Evolutionary conservation across 2,888 invertebrate genomes (phyloP).

Genomic region (Cerastis leucographa): DNA sequence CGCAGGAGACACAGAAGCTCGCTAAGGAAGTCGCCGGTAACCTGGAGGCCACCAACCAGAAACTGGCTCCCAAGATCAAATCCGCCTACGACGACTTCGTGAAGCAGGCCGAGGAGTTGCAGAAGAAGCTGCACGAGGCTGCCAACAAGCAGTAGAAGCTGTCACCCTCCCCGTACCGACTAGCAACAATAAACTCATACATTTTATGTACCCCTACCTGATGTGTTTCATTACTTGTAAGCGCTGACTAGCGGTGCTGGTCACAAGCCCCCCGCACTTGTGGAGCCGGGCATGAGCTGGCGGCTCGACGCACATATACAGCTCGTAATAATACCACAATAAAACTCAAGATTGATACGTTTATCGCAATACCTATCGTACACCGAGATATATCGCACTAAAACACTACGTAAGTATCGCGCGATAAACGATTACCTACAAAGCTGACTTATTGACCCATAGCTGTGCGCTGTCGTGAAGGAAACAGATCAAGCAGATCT

Average conservation of each 20-base stretch:
- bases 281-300: neutral
- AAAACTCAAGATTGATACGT: neutral
- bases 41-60: slow-evolving; percentile 82
- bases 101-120: slow-evolving; percentile 80
- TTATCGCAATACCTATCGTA: slow-evolving; percentile 3
- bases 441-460: neutral
- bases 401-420: neutral
- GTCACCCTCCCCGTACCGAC: slow-evolving; percentile 16
- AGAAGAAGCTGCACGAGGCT: slow-evolving; percentile 85
- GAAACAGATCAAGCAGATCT: neutral
- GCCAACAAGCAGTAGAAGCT: slow-evolving; percentile 82
- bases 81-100: slow-evolving; percentile 84
- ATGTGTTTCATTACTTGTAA: slow-evolving; percentile 17
- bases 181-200: slow-evolving; percentile 49
- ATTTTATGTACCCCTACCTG: slow-evolving; percentile 33
- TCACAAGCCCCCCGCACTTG: neutral
- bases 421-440: neutral
- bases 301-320: neutral
- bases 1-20: slow-evolving; percentile 82
- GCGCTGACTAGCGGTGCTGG: neutral
- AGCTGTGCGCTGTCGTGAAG: neutral
- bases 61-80: slow-evolving; percentile 84
- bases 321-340: neutral
- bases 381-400: neutral
- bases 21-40: slow-evolving; percentile 81